Conservation (phyloP, 2,888 invertebrate species). For the Apamea anceps region DNA sequence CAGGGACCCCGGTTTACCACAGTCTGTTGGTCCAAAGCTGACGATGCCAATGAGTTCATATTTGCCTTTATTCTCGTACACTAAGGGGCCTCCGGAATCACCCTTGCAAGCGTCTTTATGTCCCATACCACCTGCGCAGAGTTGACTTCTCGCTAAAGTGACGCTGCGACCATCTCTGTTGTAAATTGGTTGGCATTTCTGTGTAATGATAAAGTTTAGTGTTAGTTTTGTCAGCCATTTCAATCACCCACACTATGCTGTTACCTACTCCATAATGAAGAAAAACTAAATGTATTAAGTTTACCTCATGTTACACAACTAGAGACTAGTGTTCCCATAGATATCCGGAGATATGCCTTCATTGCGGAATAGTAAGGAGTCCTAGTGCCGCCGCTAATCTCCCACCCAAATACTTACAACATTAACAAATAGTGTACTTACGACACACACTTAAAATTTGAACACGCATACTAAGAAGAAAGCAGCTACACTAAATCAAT, state of each 20-base stretch:
- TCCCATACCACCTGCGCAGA: constrained; percentile 90
- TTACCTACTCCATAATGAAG: neutral
- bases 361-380: no score
- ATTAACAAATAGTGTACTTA: no score
- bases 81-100: constrained; percentile 92
- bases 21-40: constrained; percentile 91
- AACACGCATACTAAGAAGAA: no score
- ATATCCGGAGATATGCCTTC: no score
- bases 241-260: neutral
- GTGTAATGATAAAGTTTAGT: constrained; percentile 14
- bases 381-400: no score
- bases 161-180: rapidly evolving
- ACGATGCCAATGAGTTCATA: constrained; percentile 87
- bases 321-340: no score
- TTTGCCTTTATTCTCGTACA: constrained; percentile 74
- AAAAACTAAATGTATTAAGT: no score
- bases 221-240: neutral
- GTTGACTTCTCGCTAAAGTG: constrained; percentile 68
- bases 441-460: no score
- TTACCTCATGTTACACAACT: no score
- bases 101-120: constrained; percentile 91
- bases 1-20: constrained; percentile 90
- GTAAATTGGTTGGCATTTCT: constrained; percentile 67
- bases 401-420: no score
- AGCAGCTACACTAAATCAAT: no score